Evolutionary conservation across 1,140 invertebrate genomes (phyloP).

Genomic region (Pemphigus obesinymphae): DNA sequence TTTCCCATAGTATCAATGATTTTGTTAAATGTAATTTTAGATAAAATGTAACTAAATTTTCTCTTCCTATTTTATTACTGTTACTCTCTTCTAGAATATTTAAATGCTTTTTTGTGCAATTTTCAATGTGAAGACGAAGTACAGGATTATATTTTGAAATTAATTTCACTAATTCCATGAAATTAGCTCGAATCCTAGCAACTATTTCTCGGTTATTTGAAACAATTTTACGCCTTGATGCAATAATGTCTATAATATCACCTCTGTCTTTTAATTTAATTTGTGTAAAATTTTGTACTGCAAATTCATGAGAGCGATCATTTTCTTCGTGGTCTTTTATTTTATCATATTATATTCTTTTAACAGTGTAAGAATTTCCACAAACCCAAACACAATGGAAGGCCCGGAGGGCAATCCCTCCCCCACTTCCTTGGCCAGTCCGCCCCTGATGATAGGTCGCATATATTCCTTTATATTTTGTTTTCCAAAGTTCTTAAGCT

Average conservation of each 20-base stretch:
- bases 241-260: not conserved
- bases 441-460: too few species aligned
- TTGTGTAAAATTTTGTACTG: not conserved
- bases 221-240: not conserved
- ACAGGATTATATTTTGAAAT: not conserved
- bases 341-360: too few species aligned
- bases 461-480: too few species aligned
- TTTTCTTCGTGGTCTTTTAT: too few species aligned
- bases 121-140: not conserved
- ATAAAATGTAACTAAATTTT: not conserved
- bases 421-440: too few species aligned
- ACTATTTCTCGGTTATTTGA: not conserved
- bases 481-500: too few species aligned
- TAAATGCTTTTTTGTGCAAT: not conserved
- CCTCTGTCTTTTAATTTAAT: not conserved
- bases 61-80: not conserved
- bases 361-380: too few species aligned
- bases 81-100: not conserved
- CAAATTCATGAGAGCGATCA: too few species aligned
- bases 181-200: not conserved
- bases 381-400: too few species aligned
- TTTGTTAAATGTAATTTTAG: not conserved
- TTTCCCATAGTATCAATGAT: not conserved
- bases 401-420: too few species aligned
- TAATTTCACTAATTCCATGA: not conserved